Percentiles rank a stretch among this genome's conserved stretches.
phyloP scores from a whole-genome alignment of 2,888 invertebrate species.

The Globia sparganii region DNA sequence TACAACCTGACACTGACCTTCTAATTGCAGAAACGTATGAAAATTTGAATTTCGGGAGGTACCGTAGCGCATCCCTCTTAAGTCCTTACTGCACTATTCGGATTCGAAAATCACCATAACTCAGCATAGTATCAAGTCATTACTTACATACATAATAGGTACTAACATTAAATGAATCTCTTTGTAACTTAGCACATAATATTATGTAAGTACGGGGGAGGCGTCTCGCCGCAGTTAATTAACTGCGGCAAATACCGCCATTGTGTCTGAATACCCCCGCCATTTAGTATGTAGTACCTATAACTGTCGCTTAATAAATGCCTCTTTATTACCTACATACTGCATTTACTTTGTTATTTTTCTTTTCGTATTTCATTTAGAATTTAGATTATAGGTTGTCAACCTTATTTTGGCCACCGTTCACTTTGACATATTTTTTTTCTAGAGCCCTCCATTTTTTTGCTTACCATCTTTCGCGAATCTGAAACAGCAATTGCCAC shows the following conservation, averaged over 20 bases:
- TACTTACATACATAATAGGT: constrained; percentile 18
- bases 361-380: too few species aligned
- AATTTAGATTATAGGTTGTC: too few species aligned
- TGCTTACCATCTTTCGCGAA: too few species aligned
- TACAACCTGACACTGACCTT: too few species aligned
- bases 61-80: background rate
- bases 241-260: constrained; percentile 76
- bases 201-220: constrained; percentile 46
- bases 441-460: too few species aligned
- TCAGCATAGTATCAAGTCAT: background rate
- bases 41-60: too few species aligned
- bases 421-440: too few species aligned
- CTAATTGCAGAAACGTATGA: too few species aligned
- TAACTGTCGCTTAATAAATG: constrained; percentile 41
- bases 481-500: too few species aligned
- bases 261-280: constrained; percentile 62
- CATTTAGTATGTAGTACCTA: constrained; percentile 28
- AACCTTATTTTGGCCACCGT: too few species aligned
- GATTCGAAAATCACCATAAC: background rate
- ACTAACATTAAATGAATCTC: constrained; percentile 52
- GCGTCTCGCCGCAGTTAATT: constrained; percentile 76
- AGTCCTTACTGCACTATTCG: background rate
- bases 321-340: constrained; percentile 10
- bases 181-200: constrained; percentile 50
- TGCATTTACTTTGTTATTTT: too few species aligned